Evolutionary conservation across 2,797 vertebrate genomes (phyloP).

Genomic region (Lithobates pipiens): DNA sequence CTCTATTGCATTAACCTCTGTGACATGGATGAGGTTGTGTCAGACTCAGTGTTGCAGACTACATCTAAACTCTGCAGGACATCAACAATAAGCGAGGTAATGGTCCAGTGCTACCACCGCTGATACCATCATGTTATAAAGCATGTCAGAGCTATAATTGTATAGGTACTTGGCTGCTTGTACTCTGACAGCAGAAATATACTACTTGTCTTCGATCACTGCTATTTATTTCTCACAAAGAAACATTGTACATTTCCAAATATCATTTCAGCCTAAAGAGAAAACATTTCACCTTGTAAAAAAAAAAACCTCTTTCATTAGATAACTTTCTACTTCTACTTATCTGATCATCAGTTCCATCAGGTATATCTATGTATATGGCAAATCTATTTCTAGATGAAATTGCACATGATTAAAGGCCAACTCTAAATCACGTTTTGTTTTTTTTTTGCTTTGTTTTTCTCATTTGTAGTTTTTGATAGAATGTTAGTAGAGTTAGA

Average conservation of each 20-base stretch:
- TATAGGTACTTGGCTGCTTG: neutral
- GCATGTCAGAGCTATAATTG: constrained; percentile 25
- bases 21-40: constrained; percentile 21
- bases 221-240: constrained; percentile 1
- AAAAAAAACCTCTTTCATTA: neutral
- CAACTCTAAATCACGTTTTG: no score
- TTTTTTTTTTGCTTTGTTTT: no score
- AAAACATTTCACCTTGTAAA: neutral
- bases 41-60: constrained; percentile 1
- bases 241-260: neutral
- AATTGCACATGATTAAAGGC: no score
- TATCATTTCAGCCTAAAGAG: neutral
- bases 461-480: no score
- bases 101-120: constrained; percentile 25
- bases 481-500: no score
- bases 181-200: neutral
- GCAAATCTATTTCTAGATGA: no score
- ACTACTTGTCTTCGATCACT: neutral
- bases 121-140: constrained; percentile 18
- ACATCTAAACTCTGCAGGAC: neutral
- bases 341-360: neutral
- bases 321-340: neutral
- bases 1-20: constrained; percentile 31
- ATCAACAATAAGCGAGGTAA: constrained; percentile 9
- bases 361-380: no score